Conservation (phyloP, 2,113 vertebrate genomes). For the Onychorhynchus coronatus region DNA sequence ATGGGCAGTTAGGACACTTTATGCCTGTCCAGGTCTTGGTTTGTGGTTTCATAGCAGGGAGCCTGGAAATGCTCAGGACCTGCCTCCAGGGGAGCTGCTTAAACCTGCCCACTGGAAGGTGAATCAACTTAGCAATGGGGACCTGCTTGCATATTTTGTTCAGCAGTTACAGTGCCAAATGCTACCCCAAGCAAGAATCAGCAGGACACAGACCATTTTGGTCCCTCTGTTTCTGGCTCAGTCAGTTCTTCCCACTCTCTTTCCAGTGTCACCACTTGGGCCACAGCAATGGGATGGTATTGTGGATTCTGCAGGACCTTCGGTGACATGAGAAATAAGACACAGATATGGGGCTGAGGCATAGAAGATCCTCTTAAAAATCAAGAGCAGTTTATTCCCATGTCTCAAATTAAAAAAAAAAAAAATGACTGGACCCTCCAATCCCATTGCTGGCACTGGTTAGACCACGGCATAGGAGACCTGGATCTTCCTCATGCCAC, state of each 20-base stretch:
- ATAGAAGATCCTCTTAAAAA: background rate
- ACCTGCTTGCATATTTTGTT: background rate
- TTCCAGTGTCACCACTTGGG: background rate
- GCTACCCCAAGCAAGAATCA: background rate
- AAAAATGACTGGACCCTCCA: background rate
- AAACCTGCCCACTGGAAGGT: background rate
- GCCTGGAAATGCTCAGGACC: background rate
- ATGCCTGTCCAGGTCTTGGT: too few relatives aligned
- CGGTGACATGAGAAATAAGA: background rate
- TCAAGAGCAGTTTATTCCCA: background rate
- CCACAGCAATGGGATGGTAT: background rate
- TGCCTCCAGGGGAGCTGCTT: background rate
- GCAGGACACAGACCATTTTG: background rate
- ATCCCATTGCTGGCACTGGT: background rate
- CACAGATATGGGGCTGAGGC: background rate
- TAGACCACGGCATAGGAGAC: background rate
- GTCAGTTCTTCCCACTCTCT: background rate
- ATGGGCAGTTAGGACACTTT: rapidly evolving
- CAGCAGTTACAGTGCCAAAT: background rate
- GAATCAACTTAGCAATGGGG: background rate
- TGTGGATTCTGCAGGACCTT: background rate
- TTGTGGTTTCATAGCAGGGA: background rate
- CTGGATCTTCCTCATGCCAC: rapidly evolving
- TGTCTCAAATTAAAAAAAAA: background rate
- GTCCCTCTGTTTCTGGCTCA: background rate